A percentile compares a stretch with the other conserved stretches of the same genome.
Conservation (phyloP, 2,113 vertebrate species). For the Hirundichthys speculiger region DNA sequence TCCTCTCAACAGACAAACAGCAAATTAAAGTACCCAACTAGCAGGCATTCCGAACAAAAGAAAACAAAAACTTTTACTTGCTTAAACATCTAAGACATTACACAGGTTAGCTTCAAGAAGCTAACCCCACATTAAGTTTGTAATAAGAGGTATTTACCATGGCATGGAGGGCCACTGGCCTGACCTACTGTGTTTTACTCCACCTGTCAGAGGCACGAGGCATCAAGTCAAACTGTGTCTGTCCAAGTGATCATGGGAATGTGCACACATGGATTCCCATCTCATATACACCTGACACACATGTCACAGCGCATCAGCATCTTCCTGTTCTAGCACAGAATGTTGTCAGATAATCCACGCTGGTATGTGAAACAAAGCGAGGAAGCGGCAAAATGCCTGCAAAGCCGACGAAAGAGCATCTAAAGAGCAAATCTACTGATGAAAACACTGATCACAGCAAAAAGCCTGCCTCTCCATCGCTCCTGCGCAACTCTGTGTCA, state of each 20-base stretch:
- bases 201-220: constrained; percentile 52
- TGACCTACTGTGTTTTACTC: constrained; percentile 57
- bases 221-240: constrained; percentile 46
- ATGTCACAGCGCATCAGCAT: constrained; percentile 43
- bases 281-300: constrained; percentile 61
- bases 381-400: constrained; percentile 41
- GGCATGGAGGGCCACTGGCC: constrained; percentile 61
- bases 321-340: constrained; percentile 36
- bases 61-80: neutral
- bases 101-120: constrained; percentile 13
- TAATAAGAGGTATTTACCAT: constrained; percentile 73
- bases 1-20: neutral
- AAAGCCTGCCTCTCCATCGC: constrained; percentile 61
- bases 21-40: neutral
- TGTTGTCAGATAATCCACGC: constrained; percentile 37
- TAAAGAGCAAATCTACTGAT: constrained; percentile 54
- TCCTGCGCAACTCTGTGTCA: constrained; percentile 67
- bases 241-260: constrained; percentile 42
- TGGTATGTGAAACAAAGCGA: constrained; percentile 23
- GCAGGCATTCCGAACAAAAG: neutral
- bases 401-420: constrained; percentile 44
- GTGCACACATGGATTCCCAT: constrained; percentile 32
- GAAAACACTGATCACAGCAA: constrained; percentile 71
- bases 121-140: constrained; percentile 22
- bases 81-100: neutral